A percentile compares a stretch with the other conserved stretches of the same genome.
phyloP scores from a whole-genome alignment of 2,113 vertebrate species.

The Accipiter cooperii region DNA sequence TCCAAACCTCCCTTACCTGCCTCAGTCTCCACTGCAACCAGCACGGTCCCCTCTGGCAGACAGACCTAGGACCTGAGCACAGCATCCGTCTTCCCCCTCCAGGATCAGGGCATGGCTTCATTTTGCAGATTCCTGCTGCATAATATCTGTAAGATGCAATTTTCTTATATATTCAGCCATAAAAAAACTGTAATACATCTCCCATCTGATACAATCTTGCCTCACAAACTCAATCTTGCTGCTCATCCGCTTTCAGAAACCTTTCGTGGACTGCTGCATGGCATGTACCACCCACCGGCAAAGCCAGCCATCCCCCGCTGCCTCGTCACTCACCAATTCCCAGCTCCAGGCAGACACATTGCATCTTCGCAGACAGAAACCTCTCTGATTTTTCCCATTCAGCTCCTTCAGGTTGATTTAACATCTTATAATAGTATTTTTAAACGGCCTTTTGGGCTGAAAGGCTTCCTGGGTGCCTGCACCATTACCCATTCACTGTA shows the following conservation, averaged over 20 bases:
- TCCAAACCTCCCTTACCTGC: not conserved
- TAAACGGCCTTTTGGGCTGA: not conserved
- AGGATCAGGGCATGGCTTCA: not conserved
- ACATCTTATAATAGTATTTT: not conserved
- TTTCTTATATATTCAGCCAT: not conserved
- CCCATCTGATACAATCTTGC: not conserved
- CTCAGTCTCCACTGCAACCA: not conserved
- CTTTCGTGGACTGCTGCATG: not conserved
- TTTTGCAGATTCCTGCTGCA: not conserved
- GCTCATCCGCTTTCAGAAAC: not conserved
- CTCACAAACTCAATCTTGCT: not conserved
- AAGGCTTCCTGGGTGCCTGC: not conserved
- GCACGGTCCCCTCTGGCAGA: accelerated
- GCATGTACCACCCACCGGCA: accelerated
- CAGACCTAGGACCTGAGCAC: not conserved
- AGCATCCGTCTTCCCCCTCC: not conserved
- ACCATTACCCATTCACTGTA: not conserved
- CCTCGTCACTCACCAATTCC: accelerated
- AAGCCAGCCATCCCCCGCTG: not conserved
- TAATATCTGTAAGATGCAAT: not conserved
- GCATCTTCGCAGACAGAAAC: not conserved
- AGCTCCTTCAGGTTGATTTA: not conserved
- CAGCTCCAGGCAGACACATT: not conserved
- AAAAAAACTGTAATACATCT: not conserved
- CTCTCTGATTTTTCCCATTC: not conserved